A percentile compares a stretch with the other conserved stretches of the same genome.
phyloP scores from a whole-genome alignment of 2,113 vertebrate species.

The Cyprinodon tularosa region DNA sequence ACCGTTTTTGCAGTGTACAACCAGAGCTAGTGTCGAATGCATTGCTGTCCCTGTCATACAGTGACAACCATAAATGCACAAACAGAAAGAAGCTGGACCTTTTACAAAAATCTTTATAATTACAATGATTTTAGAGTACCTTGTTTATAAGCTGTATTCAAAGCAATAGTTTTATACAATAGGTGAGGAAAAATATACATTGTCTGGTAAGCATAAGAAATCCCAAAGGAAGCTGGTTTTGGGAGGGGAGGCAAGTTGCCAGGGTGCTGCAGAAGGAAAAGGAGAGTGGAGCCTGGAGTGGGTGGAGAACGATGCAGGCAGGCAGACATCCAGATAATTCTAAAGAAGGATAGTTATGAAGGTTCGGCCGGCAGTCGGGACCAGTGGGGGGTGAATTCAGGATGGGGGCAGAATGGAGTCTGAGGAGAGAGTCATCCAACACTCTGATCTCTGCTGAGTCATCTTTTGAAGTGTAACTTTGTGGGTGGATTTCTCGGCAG shows the following conservation, averaged over 20 bases:
- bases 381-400: conserved; percentile 5
- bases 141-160: too few relatives aligned
- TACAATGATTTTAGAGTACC: too few relatives aligned
- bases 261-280: conserved; percentile 44
- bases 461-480: conserved; percentile 45
- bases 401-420: conserved; percentile 34
- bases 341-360: conserved; percentile 40
- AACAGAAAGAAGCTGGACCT: too few relatives aligned
- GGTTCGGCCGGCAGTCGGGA: conserved; percentile 32
- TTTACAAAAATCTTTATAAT: too few relatives aligned
- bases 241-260: conserved; percentile 51
- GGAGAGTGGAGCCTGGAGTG: conserved; percentile 29
- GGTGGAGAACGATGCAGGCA: conserved; percentile 46
- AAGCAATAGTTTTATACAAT: neutral
- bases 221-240: conserved; percentile 11
- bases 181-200: conserved; percentile 33
- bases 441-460: conserved; percentile 67
- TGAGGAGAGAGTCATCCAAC: conserved; percentile 51
- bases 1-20: too few relatives aligned
- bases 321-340: conserved; percentile 50
- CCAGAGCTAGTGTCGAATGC: too few relatives aligned
- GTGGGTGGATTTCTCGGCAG: conserved; percentile 46
- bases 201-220: conserved; percentile 3
- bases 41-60: too few relatives aligned
- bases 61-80: too few relatives aligned